These are phyloP conservation scores for Thamnophis elegans DNA, from an alignment of 2,797 vertebrate species.

Conservation along the genomic window DNA sequence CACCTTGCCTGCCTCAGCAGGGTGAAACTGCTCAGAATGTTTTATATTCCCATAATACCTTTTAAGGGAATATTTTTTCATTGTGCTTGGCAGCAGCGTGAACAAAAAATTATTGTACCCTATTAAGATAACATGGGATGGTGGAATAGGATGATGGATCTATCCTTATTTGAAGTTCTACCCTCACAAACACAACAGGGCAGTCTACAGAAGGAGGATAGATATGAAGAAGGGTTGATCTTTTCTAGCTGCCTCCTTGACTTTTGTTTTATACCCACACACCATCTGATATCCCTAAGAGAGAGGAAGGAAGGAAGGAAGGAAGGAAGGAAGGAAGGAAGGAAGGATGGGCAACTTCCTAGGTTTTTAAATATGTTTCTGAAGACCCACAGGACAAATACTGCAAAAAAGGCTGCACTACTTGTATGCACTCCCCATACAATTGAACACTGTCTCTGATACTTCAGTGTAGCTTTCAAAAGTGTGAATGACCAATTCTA, in stretches of 20 bases:
- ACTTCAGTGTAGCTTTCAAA: not conserved
- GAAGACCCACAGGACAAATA: not conserved
- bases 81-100: rapidly evolving
- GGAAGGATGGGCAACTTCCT: not conserved
- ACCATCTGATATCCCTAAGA: not conserved
- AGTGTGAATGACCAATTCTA: not conserved
- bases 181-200: not conserved
- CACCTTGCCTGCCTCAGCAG: not conserved
- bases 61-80: conserved; percentile 24
- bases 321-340: not conserved
- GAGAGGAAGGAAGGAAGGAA: not conserved
- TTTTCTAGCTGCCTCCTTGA: not conserved
- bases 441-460: not conserved
- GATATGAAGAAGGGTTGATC: not conserved
- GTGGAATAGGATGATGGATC: not conserved
- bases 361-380: not conserved
- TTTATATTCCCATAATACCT: not conserved
- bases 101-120: conserved; percentile 6
- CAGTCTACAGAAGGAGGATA: not conserved
- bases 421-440: not conserved
- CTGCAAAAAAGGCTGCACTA: not conserved
- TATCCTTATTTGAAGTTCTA: not conserved
- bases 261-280: not conserved
- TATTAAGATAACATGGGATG: not conserved
- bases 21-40: not conserved